These are phyloP conservation scores for Caenorhabditis angaria DNA, from an alignment of 2,888 invertebrate genomes.

Conservation along the genomic window DNA sequence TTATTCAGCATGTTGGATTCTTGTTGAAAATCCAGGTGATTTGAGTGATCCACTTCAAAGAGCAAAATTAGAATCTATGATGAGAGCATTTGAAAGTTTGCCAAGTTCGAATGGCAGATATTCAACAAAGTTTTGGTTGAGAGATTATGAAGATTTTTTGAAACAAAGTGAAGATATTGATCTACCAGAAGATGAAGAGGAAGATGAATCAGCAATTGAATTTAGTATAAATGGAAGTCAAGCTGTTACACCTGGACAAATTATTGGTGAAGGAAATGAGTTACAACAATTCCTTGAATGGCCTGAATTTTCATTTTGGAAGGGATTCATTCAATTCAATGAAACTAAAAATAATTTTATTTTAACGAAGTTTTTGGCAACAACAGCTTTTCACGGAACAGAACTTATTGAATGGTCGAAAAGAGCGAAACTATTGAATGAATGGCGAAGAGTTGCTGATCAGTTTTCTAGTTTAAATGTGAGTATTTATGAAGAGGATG, in stretches of 20 bases:
- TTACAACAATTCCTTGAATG: conserved; percentile 66
- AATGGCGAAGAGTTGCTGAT: conserved; percentile 67
- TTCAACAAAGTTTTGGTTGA: conserved; percentile 68
- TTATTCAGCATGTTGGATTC: conserved; percentile 66
- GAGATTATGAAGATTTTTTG: conserved; percentile 64
- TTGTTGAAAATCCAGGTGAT: conserved; percentile 68
- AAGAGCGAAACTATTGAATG: conserved; percentile 60
- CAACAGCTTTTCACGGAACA: conserved; percentile 66
- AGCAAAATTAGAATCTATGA: conserved; percentile 23
- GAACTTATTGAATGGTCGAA: conserved; percentile 63
- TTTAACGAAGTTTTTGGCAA: conserved; percentile 63
- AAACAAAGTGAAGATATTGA: conserved; percentile 51
- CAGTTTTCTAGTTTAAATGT: conserved; percentile 65
- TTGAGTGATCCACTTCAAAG: conserved; percentile 39
- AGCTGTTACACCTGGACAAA: conserved; percentile 28
- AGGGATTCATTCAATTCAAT: conserved; percentile 63
- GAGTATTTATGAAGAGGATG: conserved; percentile 67
- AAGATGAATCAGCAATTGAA: conserved; percentile 46
- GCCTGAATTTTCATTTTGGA: conserved; percentile 71
- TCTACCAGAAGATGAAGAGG: conserved; percentile 49
- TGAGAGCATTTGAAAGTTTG: conserved; percentile 59
- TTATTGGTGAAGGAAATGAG: conserved; percentile 53
- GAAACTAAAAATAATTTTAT: conserved; percentile 41
- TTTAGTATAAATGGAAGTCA: conserved; percentile 47
- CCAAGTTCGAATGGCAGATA: conserved; percentile 63